Percentiles rank a stretch among this genome's conserved stretches.
These are phyloP conservation scores for Bombus sylvicola DNA, from an alignment of 1,140 invertebrate genomes.

Conservation along the genomic window DNA sequence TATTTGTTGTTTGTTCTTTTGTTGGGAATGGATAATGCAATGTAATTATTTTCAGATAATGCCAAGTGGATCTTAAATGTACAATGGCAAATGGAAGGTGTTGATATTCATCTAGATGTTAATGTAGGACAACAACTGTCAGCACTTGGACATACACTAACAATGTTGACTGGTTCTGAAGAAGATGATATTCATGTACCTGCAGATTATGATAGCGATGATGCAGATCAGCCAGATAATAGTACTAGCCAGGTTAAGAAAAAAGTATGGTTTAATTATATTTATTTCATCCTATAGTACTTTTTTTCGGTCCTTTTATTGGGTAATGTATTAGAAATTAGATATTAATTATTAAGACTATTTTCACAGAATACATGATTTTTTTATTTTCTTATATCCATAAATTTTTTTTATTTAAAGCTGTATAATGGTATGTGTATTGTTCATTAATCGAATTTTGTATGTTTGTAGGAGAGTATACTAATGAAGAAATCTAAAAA, in stretches of 20 bases:
- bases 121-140: constrained; percentile 98
- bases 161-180: constrained; percentile 94
- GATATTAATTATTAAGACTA: not conserved
- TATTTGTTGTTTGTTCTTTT: constrained; percentile 1
- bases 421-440: not conserved
- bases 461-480: constrained; percentile 86
- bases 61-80: constrained; percentile 99
- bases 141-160: constrained; percentile 96
- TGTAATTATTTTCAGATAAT: constrained; percentile 86
- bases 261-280: constrained; percentile 78
- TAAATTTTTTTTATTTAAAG: constrained; percentile 12
- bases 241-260: constrained; percentile 82
- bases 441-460: not conserved
- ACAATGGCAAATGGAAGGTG: constrained; percentile 99
- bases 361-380: not conserved
- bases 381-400: not conserved
- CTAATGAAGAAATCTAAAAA: constrained; percentile 85
- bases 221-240: constrained; percentile 88
- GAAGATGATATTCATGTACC: constrained; percentile 89
- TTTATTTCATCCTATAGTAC: constrained; percentile 65
- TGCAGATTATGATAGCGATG: constrained; percentile 90
- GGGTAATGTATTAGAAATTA: constrained; percentile 60
- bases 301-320: constrained; percentile 1
- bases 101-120: constrained; percentile 97
- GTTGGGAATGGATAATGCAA: constrained; percentile 9